Conservation (phyloP, 2,888 invertebrate species). For the Blastobasis adustella region DNA sequence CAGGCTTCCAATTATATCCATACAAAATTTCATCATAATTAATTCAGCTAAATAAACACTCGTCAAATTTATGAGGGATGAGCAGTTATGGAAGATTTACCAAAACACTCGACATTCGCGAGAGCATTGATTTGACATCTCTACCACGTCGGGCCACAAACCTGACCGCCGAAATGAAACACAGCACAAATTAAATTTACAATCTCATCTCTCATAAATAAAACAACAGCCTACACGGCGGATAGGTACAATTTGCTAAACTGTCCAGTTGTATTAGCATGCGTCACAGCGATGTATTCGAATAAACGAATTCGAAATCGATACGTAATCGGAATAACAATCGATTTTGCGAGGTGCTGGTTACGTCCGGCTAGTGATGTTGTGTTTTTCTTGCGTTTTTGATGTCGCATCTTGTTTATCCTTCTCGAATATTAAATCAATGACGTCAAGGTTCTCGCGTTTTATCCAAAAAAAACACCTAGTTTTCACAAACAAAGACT, state of each 20-base stretch:
- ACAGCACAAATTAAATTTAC: slow-evolving; percentile 42
- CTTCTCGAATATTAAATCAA: not conserved
- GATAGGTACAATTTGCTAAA: slow-evolving; percentile 45
- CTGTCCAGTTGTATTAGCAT: slow-evolving; percentile 53
- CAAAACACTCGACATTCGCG: too few relatives aligned
- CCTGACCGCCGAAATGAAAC: too few relatives aligned
- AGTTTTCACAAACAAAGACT: too few relatives aligned
- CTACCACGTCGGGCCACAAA: too few relatives aligned
- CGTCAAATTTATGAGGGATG: too few relatives aligned
- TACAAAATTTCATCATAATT: too few relatives aligned
- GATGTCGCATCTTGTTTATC: not conserved
- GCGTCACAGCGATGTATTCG: slow-evolving; percentile 62
- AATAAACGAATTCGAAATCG: slow-evolving; percentile 65
- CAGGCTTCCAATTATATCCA: too few relatives aligned
- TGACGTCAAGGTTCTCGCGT: not conserved
- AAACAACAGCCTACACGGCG: slow-evolving; percentile 27
- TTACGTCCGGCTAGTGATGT: not conserved
- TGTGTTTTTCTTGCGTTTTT: not conserved
- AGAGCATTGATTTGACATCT: too few relatives aligned
- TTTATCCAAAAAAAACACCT: slow-evolving; percentile 14
- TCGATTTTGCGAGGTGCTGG: slow-evolving; percentile 26
- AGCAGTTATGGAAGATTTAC: too few relatives aligned
- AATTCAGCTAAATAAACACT: too few relatives aligned
- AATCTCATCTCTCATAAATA: slow-evolving; percentile 52
- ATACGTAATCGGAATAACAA: slow-evolving; percentile 54